Conservation (phyloP, 2,888 invertebrate species). For the Megaustenia siamemsis region DNA sequence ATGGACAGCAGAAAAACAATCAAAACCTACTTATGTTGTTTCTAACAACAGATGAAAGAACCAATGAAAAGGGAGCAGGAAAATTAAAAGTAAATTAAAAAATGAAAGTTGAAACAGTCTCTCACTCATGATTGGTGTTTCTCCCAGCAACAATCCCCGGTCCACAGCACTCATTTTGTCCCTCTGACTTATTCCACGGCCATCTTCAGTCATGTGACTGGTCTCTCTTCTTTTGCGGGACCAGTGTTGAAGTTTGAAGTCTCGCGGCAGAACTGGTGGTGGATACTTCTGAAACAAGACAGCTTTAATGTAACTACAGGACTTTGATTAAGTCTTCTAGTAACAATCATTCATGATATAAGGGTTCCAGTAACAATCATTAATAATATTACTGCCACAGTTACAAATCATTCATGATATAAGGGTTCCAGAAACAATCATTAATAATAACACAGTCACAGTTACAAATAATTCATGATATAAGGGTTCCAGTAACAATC, state of each 20-base stretch:
- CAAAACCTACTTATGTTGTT: neutral
- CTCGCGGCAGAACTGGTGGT: slow-evolving; percentile 83
- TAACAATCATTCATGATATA: too few species aligned
- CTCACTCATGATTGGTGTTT: slow-evolving; percentile 57
- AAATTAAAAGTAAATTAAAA: too few species aligned
- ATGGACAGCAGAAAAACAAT: too few species aligned
- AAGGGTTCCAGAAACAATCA: too few species aligned
- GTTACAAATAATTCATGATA: too few species aligned
- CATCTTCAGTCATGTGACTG: slow-evolving; percentile 36
- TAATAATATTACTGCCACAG: too few species aligned
- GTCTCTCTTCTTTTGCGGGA: slow-evolving; percentile 67
- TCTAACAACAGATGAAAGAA: neutral
- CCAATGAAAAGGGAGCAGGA: neutral
- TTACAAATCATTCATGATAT: too few species aligned
- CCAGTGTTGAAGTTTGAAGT: slow-evolving; percentile 78
- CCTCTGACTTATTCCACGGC: slow-evolving; percentile 74
- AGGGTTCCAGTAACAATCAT: too few species aligned
- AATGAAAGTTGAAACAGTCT: neutral
- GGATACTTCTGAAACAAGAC: slow-evolving; percentile 78
- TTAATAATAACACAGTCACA: too few species aligned
- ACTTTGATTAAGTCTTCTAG: too few species aligned
- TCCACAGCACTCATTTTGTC: slow-evolving; percentile 79
- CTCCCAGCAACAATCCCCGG: slow-evolving; percentile 62
- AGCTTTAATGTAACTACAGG: too few species aligned
- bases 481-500: too few species aligned